These are phyloP conservation scores for Oasisia sp. DNA, from an alignment of 2,888 invertebrate genomes.

Conservation along the genomic window DNA sequence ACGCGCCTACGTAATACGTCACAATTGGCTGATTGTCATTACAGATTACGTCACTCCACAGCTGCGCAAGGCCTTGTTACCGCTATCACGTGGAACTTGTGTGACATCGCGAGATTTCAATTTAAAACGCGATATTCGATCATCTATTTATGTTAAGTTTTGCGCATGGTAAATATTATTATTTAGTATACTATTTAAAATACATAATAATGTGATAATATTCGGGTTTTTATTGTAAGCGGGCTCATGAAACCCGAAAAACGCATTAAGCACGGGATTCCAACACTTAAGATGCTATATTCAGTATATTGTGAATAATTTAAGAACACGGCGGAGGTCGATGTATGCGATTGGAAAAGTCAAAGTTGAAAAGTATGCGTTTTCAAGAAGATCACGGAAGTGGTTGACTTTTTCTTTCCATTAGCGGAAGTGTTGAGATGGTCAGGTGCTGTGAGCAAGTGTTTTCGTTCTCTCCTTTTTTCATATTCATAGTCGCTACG, in stretches of 20 bases:
- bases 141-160: not conserved
- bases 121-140: not conserved
- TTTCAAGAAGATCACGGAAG: not conserved
- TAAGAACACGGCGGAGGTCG: not conserved
- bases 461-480: not conserved
- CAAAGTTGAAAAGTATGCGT: not conserved
- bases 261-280: not conserved
- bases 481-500: not conserved
- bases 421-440: not conserved
- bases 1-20: conserved; percentile 4
- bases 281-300: not conserved
- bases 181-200: not conserved
- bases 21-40: not conserved
- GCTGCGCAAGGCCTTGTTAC: not conserved
- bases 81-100: not conserved
- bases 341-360: not conserved
- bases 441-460: not conserved
- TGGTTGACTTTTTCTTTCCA: not conserved
- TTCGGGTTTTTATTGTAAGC: not conserved
- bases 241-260: not conserved
- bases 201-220: not conserved
- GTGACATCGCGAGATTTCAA: not conserved
- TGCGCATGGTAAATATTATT: not conserved
- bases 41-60: not conserved
- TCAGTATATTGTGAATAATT: not conserved